Conservation (phyloP, 2,113 vertebrate species). For the Onychorhynchus coronatus region DNA sequence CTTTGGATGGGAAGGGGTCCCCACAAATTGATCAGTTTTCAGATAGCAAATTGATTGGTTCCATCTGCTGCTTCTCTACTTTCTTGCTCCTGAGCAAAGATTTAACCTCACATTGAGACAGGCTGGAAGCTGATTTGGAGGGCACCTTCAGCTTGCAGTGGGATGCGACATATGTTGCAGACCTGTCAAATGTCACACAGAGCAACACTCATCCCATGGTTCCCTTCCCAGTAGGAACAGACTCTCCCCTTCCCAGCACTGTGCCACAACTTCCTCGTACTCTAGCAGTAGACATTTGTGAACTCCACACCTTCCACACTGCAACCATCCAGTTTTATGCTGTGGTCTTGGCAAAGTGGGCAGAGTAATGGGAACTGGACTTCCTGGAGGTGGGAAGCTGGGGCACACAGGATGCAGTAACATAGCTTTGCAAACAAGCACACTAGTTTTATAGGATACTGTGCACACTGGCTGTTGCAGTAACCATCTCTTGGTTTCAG, state of each 20-base stretch:
- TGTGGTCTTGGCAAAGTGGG: neutral
- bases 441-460: neutral
- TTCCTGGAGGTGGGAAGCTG: neutral
- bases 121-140: neutral
- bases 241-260: neutral
- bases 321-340: neutral
- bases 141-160: neutral
- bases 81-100: neutral
- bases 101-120: neutral
- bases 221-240: fast-evolving
- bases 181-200: constrained; percentile 37
- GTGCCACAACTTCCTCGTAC: neutral
- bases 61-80: constrained; percentile 50
- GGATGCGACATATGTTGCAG: constrained; percentile 4
- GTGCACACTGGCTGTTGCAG: neutral
- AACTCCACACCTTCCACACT: neutral
- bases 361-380: neutral
- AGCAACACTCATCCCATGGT: neutral
- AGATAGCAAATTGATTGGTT: constrained; percentile 47
- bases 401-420: neutral
- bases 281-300: fast-evolving
- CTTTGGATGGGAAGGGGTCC: neutral
- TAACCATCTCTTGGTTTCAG: neutral
- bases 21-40: constrained; percentile 10
- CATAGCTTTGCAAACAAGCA: neutral